Base-by-base conservation (phyloP, 2,888 invertebrate genomes). In the Dorcus hopei region DNA sequence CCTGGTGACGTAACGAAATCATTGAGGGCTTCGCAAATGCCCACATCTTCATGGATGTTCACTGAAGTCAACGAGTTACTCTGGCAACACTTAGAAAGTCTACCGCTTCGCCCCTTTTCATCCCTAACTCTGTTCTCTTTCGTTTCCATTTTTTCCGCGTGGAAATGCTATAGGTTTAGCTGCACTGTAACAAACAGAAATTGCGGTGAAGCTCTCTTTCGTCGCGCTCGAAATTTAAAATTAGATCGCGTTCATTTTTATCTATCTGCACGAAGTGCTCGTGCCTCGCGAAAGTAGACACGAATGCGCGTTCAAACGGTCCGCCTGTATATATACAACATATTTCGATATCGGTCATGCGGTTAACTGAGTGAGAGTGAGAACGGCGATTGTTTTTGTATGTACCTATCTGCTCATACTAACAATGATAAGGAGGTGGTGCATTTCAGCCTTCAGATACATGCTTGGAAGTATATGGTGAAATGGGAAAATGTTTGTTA, bases 51-150 rank as follows among this genome's bases (percentile, higher is more conserved):
- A 33, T 69, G 68, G 33, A 61, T 63, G 40, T 64, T 64, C 39
- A 66, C 59, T 9, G 70, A 67, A 26, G 65, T 59, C 42, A 75
- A 73, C 14, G 72, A 68, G 53, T 65, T 70, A 61, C 72, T 73
- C 59, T 74, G 74, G 66, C 76, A 76, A 57, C 76, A 77, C 61
- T 69, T 74, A 61, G 75, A 62, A 23, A 74, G 67, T 52, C 70
- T 70, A 49, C 62, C 56, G 8, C 55, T 23, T 5, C 26, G 26
- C 33, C 43, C 49, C 26, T 52, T 57, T 19, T 54, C 54, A 19
- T 19, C 51, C 38, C 40, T 51, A 9, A 14, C 11, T 54, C 54
- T 48, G 39, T 39, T 45, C 14, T 11, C 14, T 11, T 45, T 45
- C 14, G 42, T 6, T 14, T 14, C 42, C 11, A 42, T 14, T 42